Base-by-base conservation (phyloP, 2,113 vertebrate species). In the Ranitomeya variabilis region DNA sequence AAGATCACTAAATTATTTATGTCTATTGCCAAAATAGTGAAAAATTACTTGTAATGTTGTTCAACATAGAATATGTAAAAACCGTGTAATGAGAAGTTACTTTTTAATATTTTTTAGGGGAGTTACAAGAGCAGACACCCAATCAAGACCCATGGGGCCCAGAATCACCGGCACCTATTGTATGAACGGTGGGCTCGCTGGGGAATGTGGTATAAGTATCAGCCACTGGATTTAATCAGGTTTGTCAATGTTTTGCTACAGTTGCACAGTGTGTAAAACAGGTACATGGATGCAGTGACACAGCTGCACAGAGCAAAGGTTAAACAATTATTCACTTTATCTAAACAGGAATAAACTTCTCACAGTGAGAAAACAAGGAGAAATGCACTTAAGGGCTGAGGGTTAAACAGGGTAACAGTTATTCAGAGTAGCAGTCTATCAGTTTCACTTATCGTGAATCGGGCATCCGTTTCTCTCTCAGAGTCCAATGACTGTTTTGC, bases 141-240 rank as follows among this genome's bases (percentile, higher is more conserved):
- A 7, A 99, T 99, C 91, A 97, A 98, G 95, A 99, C 98, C 0
- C 97, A 99, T 0, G 98, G 98, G 26, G 97, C 97, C 83, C 97
- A 99, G 91, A 99, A 99, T 91, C 98, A 99, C 92, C 95, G 98
- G 18, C 98, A 99, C 89, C 95, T 99, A 6, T 94, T 99, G 13
- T 99, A 99, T 60, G 98, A 99, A 91, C 96, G 97, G 2, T 99
- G 98, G 98, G 98, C 98, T 79, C 97, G 97, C 77, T 99, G 98
- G 98, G 98, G 98, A 4, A 98, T 99, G 93, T 99, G 98, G 98
- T 99, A 99, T 93, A 99, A 99, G 91, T 98, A 99, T 91, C 98
- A 99, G 62, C 98, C 98, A 71, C 94, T 99, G 59, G 98, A 99
- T 92, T 96, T 99, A 92, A 99, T 99, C 94, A 98, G 98, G 98